Evolutionary conservation across 2,113 vertebrate species (phyloP).

Genomic region (Clarias batrachus): DNA sequence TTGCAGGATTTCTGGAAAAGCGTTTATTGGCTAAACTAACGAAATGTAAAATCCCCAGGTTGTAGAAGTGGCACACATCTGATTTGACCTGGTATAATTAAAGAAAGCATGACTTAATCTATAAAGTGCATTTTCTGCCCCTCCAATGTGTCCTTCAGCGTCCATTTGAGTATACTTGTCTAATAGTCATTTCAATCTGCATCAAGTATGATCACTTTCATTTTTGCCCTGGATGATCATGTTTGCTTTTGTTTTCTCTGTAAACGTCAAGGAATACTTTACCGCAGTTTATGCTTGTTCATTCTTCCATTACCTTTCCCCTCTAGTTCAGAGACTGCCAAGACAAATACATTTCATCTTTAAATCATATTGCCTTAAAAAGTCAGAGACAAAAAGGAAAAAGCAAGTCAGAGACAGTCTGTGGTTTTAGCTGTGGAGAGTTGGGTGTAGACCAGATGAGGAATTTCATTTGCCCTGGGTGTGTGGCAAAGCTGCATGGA

Average conservation of each 20-base stretch:
- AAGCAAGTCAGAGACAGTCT: not conserved
- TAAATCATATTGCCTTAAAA: not conserved
- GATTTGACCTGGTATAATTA: not conserved
- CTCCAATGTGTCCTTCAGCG: not conserved
- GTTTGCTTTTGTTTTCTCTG: not conserved
- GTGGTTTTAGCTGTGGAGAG: constrained; percentile 1
- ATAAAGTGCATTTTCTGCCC: not conserved
- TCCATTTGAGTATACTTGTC: not conserved
- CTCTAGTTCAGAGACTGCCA: not conserved
- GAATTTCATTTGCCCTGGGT: not conserved
- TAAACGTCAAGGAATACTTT: not conserved
- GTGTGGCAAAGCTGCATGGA: not conserved
- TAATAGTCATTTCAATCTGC: not conserved
- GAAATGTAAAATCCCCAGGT: not conserved
- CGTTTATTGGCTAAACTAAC: not conserved
- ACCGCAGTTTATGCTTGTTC: not conserved
- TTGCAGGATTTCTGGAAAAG: not conserved
- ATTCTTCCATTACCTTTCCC: not conserved
- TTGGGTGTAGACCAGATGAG: constrained; percentile 19
- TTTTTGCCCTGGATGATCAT: not conserved
- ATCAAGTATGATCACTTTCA: not conserved
- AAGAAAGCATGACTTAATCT: not conserved
- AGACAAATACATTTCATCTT: not conserved
- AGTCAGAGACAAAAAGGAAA: not conserved
- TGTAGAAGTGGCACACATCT: not conserved